Evolutionary conservation across 2,888 invertebrate genomes (phyloP).

Genomic region (Ptychoptera albimana): DNA sequence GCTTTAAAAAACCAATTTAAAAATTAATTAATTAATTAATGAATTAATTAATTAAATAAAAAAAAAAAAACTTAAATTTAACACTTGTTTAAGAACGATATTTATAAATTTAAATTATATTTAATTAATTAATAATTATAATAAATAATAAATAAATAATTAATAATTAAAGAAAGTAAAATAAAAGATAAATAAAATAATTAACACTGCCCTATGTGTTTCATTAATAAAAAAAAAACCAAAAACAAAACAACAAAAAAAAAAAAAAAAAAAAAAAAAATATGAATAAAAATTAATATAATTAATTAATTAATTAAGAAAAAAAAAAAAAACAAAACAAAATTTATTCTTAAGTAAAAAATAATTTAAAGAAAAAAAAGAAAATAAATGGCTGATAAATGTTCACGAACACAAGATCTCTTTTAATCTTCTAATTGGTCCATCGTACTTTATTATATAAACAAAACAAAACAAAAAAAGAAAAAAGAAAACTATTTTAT

Average conservation of each 20-base stretch:
- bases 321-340: slow-evolving; percentile 3
- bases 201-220: slow-evolving; percentile 14
- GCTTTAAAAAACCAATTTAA: neutral
- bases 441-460: too few species aligned
- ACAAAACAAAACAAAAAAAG: too few species aligned
- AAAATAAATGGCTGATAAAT: too few species aligned
- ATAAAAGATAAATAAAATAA: slow-evolving; percentile 11
- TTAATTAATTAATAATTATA: neutral
- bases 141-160: neutral
- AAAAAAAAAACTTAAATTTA: neutral
- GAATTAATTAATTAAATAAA: neutral
- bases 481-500: too few species aligned
- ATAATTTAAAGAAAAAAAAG: too few species aligned
- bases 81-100: neutral
- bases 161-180: slow-evolving; percentile 1
- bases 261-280: neutral
- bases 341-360: slow-evolving; percentile 3
- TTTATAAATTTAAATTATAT: neutral
- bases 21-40: neutral
- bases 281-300: slow-evolving; percentile 1
- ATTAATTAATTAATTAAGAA: slow-evolving; percentile 1
- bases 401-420: too few species aligned
- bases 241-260: neutral
- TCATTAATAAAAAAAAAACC: slow-evolving; percentile 8
- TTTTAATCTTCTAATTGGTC: too few species aligned